Evolutionary conservation across 2,797 vertebrate species (phyloP), one percentile per base, ranked within the genome.

Genomic region (Taeniopygia guttata): DNA sequence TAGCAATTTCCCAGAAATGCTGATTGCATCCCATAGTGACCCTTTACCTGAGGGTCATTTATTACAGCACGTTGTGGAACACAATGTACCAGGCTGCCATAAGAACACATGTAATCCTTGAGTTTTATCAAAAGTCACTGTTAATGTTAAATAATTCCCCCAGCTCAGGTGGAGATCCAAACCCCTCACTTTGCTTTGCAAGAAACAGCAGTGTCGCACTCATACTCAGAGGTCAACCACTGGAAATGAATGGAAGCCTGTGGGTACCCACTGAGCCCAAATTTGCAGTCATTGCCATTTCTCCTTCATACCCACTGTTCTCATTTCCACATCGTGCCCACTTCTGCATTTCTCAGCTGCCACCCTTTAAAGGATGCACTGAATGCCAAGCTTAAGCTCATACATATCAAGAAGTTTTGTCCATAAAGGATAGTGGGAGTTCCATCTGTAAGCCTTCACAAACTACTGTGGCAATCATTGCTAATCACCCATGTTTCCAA

Each of bases 371-470:
- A 90, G 91, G 59, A 63, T 2, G 1, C 26, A 26, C 32, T 55
- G 74, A 90, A 89, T 90, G 85, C 48, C 85, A 84, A 49, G 14
- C 25, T 89, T 45, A 40, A 87, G n/a, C 63, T 88, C 63, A 30
- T 8, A 76, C 70, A 52, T 34, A 76, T 32, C 79, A 89, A 93
- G 95, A 96, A 97, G 83, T 94, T 97, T 92, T 94, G 91, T 83
- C 95, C 90, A 82, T 95, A 96, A 96, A 97, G 84, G 93, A 82
- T 70, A 87, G 97, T 97, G 93, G 97, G 97, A 97, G 96, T 96
- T 94, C 89, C 97, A 97, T 97, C 93, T 97, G 97, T 82, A 97
- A 95, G 78, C 90, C 97, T 96, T 96, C 82, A 4, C 94, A 95
- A 86, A 83, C 95, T 78, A 82, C 87, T 84, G 76, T 88, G 94